A percentile compares a stretch with the other conserved stretches of the same genome.
Conservation (phyloP, 1,140 invertebrate species). For the Daktulosphaira vitifoliae region DNA sequence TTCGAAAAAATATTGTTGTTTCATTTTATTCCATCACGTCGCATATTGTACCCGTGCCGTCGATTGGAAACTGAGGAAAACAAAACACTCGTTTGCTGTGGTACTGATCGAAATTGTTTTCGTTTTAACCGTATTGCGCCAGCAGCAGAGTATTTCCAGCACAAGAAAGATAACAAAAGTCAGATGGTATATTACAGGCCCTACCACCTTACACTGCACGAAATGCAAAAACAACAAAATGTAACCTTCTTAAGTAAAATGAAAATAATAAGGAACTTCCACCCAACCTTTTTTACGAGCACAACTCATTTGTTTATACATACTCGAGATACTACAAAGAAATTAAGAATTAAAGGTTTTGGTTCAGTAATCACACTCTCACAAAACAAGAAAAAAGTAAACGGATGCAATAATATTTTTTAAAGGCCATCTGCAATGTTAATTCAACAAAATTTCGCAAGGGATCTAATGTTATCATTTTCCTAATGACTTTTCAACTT, state of each 20-base stretch:
- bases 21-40: conserved; percentile 7
- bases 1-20: conserved; percentile 23
- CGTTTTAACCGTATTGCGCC: background rate
- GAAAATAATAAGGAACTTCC: conserved; percentile 12
- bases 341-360: too few species aligned
- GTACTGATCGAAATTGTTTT: conserved; percentile 22
- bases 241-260: too few species aligned
- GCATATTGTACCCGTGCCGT: background rate
- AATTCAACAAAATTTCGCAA: too few species aligned
- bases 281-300: too few species aligned
- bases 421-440: too few species aligned
- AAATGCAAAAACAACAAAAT: conserved; percentile 17
- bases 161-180: conserved; percentile 13
- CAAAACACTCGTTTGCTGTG: conserved; percentile 14
- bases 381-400: too few species aligned
- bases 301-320: too few species aligned
- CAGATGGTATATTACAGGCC: background rate
- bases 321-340: too few species aligned
- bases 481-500: too few species aligned
- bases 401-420: too few species aligned
- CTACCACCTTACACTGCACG: background rate
- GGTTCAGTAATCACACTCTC: too few species aligned
- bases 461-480: too few species aligned
- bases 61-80: conserved; percentile 14
- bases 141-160: conserved; percentile 6